Conservation (phyloP, 2,113 vertebrate species). For the Poeciliopsis turrubarensis region DNA sequence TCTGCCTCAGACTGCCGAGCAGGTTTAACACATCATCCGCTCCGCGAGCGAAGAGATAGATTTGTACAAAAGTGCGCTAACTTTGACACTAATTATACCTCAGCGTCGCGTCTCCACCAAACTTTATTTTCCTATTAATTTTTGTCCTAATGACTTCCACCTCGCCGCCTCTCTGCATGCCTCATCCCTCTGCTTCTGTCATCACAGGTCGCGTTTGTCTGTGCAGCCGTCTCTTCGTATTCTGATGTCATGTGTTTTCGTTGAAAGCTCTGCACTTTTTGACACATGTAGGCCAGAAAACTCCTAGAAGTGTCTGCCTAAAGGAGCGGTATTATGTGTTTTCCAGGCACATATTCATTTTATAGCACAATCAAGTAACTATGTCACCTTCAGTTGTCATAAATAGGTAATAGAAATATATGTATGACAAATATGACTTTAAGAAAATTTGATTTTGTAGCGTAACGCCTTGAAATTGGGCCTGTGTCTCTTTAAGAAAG, state of each 20-base stretch:
- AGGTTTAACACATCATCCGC: conserved; percentile 46
- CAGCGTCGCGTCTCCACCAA: conserved; percentile 5
- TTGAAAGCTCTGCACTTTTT: conserved; percentile 51
- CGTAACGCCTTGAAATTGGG: no score
- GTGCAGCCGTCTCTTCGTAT: conserved; percentile 16
- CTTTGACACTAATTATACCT: conserved; percentile 8
- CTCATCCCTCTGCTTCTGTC: conserved; percentile 58
- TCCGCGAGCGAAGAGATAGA: conserved; percentile 47
- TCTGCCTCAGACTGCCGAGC: conserved; percentile 40
- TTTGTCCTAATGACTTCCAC: conserved; percentile 40
- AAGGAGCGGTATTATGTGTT: neutral
- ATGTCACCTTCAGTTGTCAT: no score
- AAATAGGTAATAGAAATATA: no score
- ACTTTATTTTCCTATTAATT: conserved; percentile 31
- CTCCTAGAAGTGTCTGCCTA: conserved; percentile 66
- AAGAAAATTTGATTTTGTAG: no score
- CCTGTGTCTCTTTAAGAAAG: no score
- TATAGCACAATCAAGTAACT: no score
- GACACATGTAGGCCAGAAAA: conserved; percentile 66
- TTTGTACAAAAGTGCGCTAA: conserved; percentile 3
- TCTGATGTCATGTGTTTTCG: conserved; percentile 73
- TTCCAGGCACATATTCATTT: no score
- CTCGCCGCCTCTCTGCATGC: conserved; percentile 38
- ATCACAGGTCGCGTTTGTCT: conserved; percentile 17
- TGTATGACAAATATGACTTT: no score